phyloP scores from a whole-genome alignment of 2,888 invertebrate species.

The Invenusta paracnida region DNA sequence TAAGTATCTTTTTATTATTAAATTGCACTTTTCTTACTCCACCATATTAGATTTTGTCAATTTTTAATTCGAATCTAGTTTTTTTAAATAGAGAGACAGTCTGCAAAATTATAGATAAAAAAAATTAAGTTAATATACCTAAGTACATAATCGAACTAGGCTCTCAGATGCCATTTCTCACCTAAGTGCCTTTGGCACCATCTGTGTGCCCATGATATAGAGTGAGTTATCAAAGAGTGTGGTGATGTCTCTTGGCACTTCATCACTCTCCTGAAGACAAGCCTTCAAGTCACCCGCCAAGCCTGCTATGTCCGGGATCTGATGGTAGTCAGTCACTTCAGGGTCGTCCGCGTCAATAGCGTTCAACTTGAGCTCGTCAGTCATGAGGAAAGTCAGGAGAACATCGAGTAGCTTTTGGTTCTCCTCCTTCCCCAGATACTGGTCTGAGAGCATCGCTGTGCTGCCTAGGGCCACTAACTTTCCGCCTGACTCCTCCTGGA shows the following conservation, averaged over 20 bases:
- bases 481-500: conserved; percentile 59
- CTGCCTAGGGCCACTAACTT: conserved; percentile 85
- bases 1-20: no score
- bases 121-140: no score
- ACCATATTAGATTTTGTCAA: no score
- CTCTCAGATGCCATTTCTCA: no score
- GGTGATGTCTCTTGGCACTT: conserved; percentile 72
- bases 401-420: conserved; percentile 73
- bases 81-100: no score
- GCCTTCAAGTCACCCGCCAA: conserved; percentile 75
- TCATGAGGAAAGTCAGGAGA: conserved; percentile 74
- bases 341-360: conserved; percentile 85
- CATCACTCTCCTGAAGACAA: conserved; percentile 69
- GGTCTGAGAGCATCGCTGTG: conserved; percentile 82
- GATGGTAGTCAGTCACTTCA: conserved; percentile 86
- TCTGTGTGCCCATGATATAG: conserved; percentile 64
- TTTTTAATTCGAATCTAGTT: no score
- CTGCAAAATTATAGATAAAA: no score
- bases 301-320: conserved; percentile 79
- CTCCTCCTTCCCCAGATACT: conserved; percentile 85
- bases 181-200: conserved; percentile 71
- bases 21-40: no score
- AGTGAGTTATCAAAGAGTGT: conserved; percentile 65
- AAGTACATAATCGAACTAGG: no score
- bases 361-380: conserved; percentile 69